Evolutionary conservation across 2,797 vertebrate genomes (phyloP).

Genomic region (Okamejei kenojei): DNA sequence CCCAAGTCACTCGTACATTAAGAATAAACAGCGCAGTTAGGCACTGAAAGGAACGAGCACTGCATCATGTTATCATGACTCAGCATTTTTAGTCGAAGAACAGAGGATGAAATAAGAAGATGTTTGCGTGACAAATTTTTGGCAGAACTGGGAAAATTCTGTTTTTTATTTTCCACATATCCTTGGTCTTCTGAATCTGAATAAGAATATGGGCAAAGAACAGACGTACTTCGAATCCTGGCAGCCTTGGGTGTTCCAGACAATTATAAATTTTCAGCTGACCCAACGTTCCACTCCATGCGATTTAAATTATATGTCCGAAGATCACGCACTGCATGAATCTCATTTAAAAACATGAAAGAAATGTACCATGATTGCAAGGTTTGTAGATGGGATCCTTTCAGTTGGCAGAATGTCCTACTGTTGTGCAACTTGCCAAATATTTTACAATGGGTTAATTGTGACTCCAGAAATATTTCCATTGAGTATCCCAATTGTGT

Average conservation of each 20-base stretch:
- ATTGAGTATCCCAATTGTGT: neutral
- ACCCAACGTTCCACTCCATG: neutral
- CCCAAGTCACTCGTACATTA: neutral
- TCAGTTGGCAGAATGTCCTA: neutral
- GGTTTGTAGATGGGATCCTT: neutral
- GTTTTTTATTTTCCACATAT: neutral
- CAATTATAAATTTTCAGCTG: neutral
- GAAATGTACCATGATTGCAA: conserved; percentile 3
- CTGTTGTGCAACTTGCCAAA: neutral
- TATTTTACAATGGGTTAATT: neutral
- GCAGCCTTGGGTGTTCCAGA: neutral
- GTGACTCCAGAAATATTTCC: neutral
- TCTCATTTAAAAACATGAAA: neutral
- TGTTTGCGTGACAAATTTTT: neutral
- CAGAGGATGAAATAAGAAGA: neutral
- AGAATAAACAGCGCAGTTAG: neutral
- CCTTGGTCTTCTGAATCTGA: conserved; percentile 1
- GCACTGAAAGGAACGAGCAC: neutral
- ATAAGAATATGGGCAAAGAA: neutral
- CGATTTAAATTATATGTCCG: neutral
- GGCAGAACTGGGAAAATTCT: neutral
- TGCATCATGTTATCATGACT: neutral
- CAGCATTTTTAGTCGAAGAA: neutral
- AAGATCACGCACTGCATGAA: neutral
- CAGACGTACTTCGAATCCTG: neutral